Percentiles rank a stretch among this genome's conserved stretches.
Conservation (phyloP, 2,888 invertebrate genomes). For the Parthenolecanium corni region DNA sequence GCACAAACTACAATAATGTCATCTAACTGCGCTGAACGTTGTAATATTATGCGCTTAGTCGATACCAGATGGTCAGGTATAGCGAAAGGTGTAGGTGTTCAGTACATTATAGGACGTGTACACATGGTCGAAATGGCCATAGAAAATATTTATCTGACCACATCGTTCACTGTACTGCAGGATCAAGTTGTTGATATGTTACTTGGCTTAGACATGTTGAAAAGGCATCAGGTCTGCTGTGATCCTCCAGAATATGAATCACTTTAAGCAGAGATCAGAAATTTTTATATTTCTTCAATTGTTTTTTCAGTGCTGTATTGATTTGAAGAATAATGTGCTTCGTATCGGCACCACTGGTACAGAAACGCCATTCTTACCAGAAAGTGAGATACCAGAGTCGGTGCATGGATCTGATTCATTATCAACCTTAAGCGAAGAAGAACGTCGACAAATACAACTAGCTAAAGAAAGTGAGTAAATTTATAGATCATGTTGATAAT, state of each 20-base stretch:
- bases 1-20: slow-evolving; percentile 99
- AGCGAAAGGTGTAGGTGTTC: slow-evolving; percentile 94
- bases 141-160: slow-evolving; percentile 81
- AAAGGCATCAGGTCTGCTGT: slow-evolving; percentile 73
- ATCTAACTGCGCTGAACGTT: slow-evolving; percentile 84
- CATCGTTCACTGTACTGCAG: slow-evolving; percentile 91
- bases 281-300: slow-evolving; percentile 1
- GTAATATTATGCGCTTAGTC: slow-evolving; percentile 78
- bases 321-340: slow-evolving; percentile 74
- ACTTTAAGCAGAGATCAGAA: no score
- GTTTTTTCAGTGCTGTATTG: slow-evolving; percentile 65
- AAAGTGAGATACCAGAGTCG: slow-evolving; percentile 67
- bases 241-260: background rate
- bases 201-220: slow-evolving; percentile 92
- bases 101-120: slow-evolving; percentile 88
- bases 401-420: slow-evolving; percentile 59
- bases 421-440: slow-evolving; percentile 51
- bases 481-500: no score
- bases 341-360: slow-evolving; percentile 90
- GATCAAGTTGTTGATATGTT: slow-evolving; percentile 98
- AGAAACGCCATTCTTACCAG: slow-evolving; percentile 75
- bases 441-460: slow-evolving; percentile 57
- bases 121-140: slow-evolving; percentile 97
- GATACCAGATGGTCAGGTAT: slow-evolving; percentile 92
- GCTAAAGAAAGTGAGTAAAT: slow-evolving; percentile 38